These are phyloP conservation scores for Bradypus variegatus DNA, from an alignment of 2,797 vertebrate genomes.

Conservation along the genomic window DNA sequence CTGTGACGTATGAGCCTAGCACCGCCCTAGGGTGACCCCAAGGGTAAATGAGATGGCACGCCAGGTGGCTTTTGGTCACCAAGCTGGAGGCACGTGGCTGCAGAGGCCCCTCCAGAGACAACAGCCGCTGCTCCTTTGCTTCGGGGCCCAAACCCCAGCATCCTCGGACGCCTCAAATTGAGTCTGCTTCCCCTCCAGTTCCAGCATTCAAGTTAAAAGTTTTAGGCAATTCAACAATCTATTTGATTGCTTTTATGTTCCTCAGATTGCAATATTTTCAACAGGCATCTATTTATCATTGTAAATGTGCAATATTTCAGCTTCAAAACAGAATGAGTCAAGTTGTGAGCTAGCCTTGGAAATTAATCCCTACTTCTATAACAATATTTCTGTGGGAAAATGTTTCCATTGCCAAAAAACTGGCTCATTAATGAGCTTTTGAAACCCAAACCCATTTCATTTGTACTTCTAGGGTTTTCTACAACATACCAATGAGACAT, in stretches of 20 bases:
- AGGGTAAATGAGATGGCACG: neutral
- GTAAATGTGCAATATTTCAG: constrained; percentile 8
- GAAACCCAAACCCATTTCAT: constrained; percentile 33
- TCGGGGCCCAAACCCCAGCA: no score
- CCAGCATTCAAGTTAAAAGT: neutral
- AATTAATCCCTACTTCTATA: constrained; percentile 31
- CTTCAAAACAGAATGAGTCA: constrained; percentile 28
- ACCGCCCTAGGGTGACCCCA: no score
- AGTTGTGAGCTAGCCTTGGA: neutral
- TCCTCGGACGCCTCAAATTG: neutral
- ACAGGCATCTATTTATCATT: neutral
- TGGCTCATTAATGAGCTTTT: constrained; percentile 13
- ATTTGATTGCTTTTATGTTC: neutral
- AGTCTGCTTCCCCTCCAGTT: constrained; percentile 9
- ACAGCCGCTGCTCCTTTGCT: neutral
- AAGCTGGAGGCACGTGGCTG: neutral
- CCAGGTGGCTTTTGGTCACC: neutral
- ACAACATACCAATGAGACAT: neutral
- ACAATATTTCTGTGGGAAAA: constrained; percentile 31
- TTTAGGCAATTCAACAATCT: neutral
- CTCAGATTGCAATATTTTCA: constrained; percentile 7
- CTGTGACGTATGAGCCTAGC: no score
- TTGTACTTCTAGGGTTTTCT: neutral
- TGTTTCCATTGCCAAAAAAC: constrained; percentile 24
- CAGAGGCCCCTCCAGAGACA: neutral